Base-by-base conservation (phyloP, 1,140 invertebrate species). In the Apis cerana region DNA sequence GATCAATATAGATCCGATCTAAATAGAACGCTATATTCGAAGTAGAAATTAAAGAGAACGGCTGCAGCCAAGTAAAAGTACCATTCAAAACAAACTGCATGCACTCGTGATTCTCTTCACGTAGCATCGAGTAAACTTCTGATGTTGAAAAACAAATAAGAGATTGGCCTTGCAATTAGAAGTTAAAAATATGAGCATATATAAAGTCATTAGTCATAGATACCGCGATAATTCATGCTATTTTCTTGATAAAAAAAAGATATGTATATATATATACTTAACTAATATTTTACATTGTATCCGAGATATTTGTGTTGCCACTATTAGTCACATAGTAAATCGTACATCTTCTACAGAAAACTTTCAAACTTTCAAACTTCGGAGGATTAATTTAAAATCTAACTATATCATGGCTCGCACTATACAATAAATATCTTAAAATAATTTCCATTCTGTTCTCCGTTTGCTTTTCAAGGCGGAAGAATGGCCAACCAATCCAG, bases 401-500 rank as follows among this genome's bases (percentile, higher is more conserved):
- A 0, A 0, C n/a, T 23, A 23, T 61, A 7, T 61, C 5, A 13
- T n/a, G 23, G 59, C 59, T 23, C 0, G 12, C 13, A 13, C 15
- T 9, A 2, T 3, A 10, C 17, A 11, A 1, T 12, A 48, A 15
- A 70, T 13, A 7, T 13, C 4, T 4, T 2, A 19, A 68, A 78
- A 56, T 56, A 69, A 75, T 27, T 27, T 59, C 21, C 2, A 77
- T 15, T 13, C 15, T 50, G 15, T 43, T 43, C 21, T 48, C 19
- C 27, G 21, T 67, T 50, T 67, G 10, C 4, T 56, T 52, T 91
- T 89, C 1, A 84, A 92, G 91, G 68, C 88, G 50, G 91, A 91
- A 71, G 91, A 91, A 89, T 91, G 90, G 86, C 86, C 89, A 2
- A 83, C 89, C 19, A 90, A 89, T 50, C 76, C 86, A 27, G 91